These are phyloP conservation scores for Tuberolachnus salignus DNA, from an alignment of 2,888 invertebrate genomes.

Conservation along the genomic window DNA sequence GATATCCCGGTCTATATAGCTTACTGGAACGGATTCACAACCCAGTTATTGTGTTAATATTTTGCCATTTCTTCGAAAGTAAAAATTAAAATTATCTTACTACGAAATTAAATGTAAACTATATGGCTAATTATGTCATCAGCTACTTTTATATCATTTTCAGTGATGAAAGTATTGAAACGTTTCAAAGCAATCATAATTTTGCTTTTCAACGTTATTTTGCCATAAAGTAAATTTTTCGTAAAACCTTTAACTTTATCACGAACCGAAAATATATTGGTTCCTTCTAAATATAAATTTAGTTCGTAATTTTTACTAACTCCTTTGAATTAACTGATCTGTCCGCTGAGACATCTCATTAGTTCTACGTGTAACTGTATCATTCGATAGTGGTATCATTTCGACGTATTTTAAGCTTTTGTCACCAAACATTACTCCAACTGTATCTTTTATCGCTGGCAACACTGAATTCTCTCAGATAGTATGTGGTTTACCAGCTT, in stretches of 20 bases:
- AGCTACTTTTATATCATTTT: constrained; percentile 23
- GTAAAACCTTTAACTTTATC: too few relatives aligned
- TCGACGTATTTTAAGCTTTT: not conserved
- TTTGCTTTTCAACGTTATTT: too few relatives aligned
- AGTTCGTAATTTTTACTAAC: too few relatives aligned
- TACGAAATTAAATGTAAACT: constrained; percentile 11
- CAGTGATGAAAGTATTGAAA: constrained; percentile 13
- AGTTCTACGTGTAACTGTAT: too few relatives aligned
- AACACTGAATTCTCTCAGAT: not conserved
- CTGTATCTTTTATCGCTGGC: not conserved
- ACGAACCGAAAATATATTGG: too few relatives aligned
- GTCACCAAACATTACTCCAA: not conserved
- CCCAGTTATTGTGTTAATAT: constrained; percentile 1
- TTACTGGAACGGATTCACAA: constrained; percentile 2
- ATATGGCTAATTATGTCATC: constrained; percentile 16
- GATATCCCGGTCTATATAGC: too few relatives aligned
- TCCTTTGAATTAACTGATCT: too few relatives aligned
- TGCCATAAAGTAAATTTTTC: too few relatives aligned
- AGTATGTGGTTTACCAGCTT: not conserved
- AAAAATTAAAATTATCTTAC: constrained; percentile 28
- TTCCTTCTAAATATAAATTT: too few relatives aligned
- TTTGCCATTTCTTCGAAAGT: constrained; percentile 13
- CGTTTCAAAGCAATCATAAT: constrained; percentile 28
- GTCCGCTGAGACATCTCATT: too few relatives aligned
- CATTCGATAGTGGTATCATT: too few relatives aligned